Evolutionary conservation across 2,888 invertebrate genomes (phyloP), one percentile per base, ranked within the genome.

Genomic region (Phortica magna): DNA sequence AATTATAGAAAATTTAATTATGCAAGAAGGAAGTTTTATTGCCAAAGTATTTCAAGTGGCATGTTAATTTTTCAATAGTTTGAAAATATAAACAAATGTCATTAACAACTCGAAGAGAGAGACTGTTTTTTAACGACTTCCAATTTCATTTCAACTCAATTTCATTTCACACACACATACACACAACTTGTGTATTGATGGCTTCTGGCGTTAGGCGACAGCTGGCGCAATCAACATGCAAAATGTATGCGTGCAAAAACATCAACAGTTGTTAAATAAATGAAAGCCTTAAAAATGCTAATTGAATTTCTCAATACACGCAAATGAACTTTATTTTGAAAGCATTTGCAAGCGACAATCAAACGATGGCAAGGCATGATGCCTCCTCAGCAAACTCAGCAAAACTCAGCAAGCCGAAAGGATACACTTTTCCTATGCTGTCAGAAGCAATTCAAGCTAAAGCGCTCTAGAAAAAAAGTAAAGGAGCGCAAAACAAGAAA

Each of bases 231-330:
- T 64, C 39, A 31, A 39, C 64, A 22, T 31, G 4, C 14, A 31
- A 39, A 39, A 31, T 64, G 31, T 53, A n/a, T 53, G 19, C 53
- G 1, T 4, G 7, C 53, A 55, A 53, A 71, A 71, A 55, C 55
- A 71, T 71, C 53, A 71, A 71, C 55, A 22, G 55, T 71, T 71
- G 53, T 71, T 55, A 71, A 71, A 71, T 71, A 55, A 71, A 55
- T 71, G n/a, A 71, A 71, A 55, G 70, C 70, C 55, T 14, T 39
- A 71, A 71, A 88, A 80, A 81, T 82, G 80, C 82, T 87, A 88
- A 88, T 87, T 87, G 85, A 87, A 83, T 87, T 87, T 77, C 78
- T 71, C 76, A 79, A 79, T 84, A 76, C 76, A 78, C 65, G 75
- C 71, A 83, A 83, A 81, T 64, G 77, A 78, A 81, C 76, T 83